Evolutionary conservation across 2,113 vertebrate genomes (phyloP), one percentile per base, ranked within the genome.

Genomic region (Danio rerio): DNA sequence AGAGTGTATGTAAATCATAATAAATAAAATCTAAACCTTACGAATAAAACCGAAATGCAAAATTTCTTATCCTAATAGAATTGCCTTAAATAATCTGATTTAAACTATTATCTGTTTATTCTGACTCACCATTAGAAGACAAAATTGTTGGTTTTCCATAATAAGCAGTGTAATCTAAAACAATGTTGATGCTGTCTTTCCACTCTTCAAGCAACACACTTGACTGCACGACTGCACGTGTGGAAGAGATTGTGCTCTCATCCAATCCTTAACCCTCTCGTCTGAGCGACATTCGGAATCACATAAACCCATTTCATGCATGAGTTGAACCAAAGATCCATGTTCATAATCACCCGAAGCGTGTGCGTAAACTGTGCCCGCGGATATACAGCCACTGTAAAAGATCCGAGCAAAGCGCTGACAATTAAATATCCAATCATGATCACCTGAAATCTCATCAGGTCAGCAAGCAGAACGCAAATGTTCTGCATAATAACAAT

Each of bases 221-320:
- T 53, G 53, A 76, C 15, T 66, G 80, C 53, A 73, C 65, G 47
- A 66, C 55, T 66, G 59, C 65, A 47, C 18, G 9, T 69, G 21
- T 74, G 49, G 43, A 50, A 78, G 31, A 65, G 84, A 62, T 56
- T 61, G 62, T 62, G 83, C 61, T 47, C 18, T 66, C 43, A 68
- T 80, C 43, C 70, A 75, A 76, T 59, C 59, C 47, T 73, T 52
- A 83, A 78, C 85, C 58, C 81, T 81, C 76, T 72, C 59, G 78
- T 83, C 78, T 73, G 81, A 85, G 61, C 13, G 61, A 80, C 81
- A 81, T 77, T 78, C 69, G 61, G 76, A 83, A 80, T 83, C 86
- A 56, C 83, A 81, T 83, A 85, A 85, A 83, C 68, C 81, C 83
- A 87, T 87, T 87, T 85, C 86, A 87, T 31, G 83, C 81, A 87